Evolutionary conservation across 2,113 vertebrate genomes (phyloP), one percentile per base, ranked within the genome.

Genomic region (Synodontis membranacea): DNA sequence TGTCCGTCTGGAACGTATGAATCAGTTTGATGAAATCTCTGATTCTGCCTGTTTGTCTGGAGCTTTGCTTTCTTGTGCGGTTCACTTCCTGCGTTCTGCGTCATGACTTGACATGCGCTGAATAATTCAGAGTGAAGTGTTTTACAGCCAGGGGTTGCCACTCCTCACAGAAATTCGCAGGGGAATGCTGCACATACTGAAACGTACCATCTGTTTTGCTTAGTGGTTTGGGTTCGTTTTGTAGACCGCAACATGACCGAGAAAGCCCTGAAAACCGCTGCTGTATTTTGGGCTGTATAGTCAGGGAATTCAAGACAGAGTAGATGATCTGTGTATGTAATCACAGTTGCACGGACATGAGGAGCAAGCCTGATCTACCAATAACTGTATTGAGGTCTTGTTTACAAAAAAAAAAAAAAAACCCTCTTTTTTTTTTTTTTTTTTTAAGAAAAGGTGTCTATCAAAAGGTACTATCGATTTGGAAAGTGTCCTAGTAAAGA

Each of bases 41-140:
- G 44, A 75, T 46, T 28, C 48, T 48, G 10, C 7, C 72, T 46
- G 42, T 25, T n/a, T 28, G 28, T 46, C 9, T 23, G 68, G 42
- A 72, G 19, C 8, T 23, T 42, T 42, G 8, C 11, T 28, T 46
- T 46, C 39, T 66, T 56, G 31, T 25, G 21, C 10, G 54, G 21
- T 70, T 84, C 68, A 84, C 37, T 56, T 79, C 68, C 28, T 46
- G 68, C 68, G 56, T 34, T 78, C 46, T 78, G 50, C 14, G 25
- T 58, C 28, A 39, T 84, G 50, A 75, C 54, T 46, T 75, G 83
- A 76, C 70, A 75, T 50, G n/a, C 5, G 5, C 48, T 76, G 39
- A 84, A 84, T 84, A 58, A 84, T 84, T 74, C 68, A 84, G 46
- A 12, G 17, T 46, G 1, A 42, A 42, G 68, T 34, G 52, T 75